Base-by-base conservation (phyloP, 2,797 vertebrate species). In the Macroramphosus scolopax region DNA sequence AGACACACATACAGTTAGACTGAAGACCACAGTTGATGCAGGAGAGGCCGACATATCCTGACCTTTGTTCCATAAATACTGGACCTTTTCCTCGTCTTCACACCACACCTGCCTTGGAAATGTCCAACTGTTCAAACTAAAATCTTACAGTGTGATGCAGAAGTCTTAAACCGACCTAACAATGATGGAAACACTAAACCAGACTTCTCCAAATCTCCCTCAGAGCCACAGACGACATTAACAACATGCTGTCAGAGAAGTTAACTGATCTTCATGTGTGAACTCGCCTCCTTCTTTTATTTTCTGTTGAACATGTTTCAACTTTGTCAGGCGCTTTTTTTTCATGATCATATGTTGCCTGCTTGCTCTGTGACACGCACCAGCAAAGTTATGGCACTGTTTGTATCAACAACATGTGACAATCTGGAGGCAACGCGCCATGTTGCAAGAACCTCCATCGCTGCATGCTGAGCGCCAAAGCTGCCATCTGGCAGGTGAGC, bases 401-500 rank as follows among this genome's bases (percentile, higher is more conserved):
- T 83, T 73, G 77, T 81, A 58, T 77, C 75, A 65, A 72, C 74
- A 71, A 64, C 63, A 28, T 63, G 77, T 64, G 68, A 79, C 82
- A 86, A 77, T 82, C 78, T 81, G 84, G 76, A 82, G 72, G 68
- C 68, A 26, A 68, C 25, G 48, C 56, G 50, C 78, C 80, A 77
- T 78, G 70, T 77, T 82, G 82, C 54, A 57, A 51, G 54, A 71
- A 14, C 63, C 39, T 51, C 55, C 74, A 72, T 78, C 74, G 1
- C 76, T 78, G 70, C 78, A 67, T 38, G 75, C 79, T 72, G 78
- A 72, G 77, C 7, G 78, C 82, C 79, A 85, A 77, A 75, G 77
- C 70, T 55, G 66, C 86, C 88, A 83, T 87, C 86, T 88, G 86
- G 78, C 77, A 82, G 81, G 78, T 86, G 81, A 83, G 77, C 68